Base-by-base conservation (phyloP, 1,140 invertebrate species). In the Zaprionus nigranus region DNA sequence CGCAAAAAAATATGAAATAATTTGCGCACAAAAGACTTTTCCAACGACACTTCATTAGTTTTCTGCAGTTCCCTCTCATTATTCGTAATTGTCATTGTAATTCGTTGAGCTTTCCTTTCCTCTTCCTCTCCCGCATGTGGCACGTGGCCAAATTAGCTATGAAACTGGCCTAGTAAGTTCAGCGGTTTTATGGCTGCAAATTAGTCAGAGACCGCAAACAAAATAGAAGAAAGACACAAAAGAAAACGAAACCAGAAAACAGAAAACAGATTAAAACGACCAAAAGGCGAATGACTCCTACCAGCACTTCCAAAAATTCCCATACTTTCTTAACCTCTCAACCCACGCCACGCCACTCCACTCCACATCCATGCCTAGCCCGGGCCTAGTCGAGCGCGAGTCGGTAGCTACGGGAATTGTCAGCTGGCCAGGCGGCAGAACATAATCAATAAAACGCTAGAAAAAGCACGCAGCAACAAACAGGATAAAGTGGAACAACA, bases 361-460 rank as follows among this genome's bases (percentile, higher is more conserved):
- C 17, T 22, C 6, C n/a, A 46, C n/a, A 46, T n/a, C n/a, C 36
- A 5, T 13, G 5, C 51, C 49, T 46, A n/a, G 6, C 28, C 28
- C 28, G 28, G 28, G 1, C n/a, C 11, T 26, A n/a, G 24, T n/a
- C 34, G 61, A 72, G 68, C 56, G 54, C 74, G 38, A 40, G 15
- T 40, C 38, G 36, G 53, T 53, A 61, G 70, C 56, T 57, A 30
- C 58, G 60, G 80, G 80, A 79, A 75, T 70, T 75, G 78, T 71
- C 64, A 75, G 76, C 75, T 60, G 60, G 70, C 51, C 64, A 46
- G 65, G 56, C 68, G 30, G 54, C 68, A 75, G 57, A 71, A 75
- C 74, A 90, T 76, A 87, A 87, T 87, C 84, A 87, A 87, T 87
- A 87, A 90, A 84, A 87, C 57, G 71, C 69, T 79, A 61, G 73